Base-by-base conservation (phyloP, 2,888 invertebrate genomes). In the Sphecodes monilicornis region DNA sequence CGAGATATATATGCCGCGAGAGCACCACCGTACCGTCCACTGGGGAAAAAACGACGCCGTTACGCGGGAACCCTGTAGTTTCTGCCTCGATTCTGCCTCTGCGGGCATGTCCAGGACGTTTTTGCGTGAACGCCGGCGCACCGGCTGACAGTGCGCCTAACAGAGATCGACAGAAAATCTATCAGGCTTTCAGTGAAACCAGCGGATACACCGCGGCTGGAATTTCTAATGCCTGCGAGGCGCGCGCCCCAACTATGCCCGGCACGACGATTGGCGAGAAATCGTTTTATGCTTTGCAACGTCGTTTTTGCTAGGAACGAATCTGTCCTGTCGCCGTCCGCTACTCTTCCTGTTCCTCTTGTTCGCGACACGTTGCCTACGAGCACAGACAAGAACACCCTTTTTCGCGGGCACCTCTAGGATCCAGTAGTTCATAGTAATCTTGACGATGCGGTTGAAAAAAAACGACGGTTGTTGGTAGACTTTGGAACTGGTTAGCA, bases 131-230 rank as follows among this genome's bases (percentile, higher is more conserved):
- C 57, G 76, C 66, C 54, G 73, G 69, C 76, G 70, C 57, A 66
- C 70, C 66, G 78, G 77, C 41, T 77, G 89, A 88, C 88, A 83
- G 88, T 80, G 76, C 84, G 74, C 75, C 78, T 87, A 87, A 90
- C 87, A 78, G 85, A 88, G 81, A 83, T 81, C 89, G 89, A 90
- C 88, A 87, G 90, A 90, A 84, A 84, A 84, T 90, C 89, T 90
- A 90, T 90, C 90, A 84, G 78, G 87, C 71, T 85, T 87, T 90
- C 89, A 90, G 82, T 82, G 89, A 88, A 83, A 82, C 82, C 76
- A 78, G 77, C 72, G 66, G 82, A 76, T 76, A 82, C 79, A 77
- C 85, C 72, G 77, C 78, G 75, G 60, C 57, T 76, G 84, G 84
- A 84, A 87, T 87, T 85, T 87, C 87, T 78, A 87, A 82, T 84